These are phyloP conservation scores for Craterocephalus amniculus DNA, from an alignment of 2,797 vertebrate genomes.

Conservation along the genomic window DNA sequence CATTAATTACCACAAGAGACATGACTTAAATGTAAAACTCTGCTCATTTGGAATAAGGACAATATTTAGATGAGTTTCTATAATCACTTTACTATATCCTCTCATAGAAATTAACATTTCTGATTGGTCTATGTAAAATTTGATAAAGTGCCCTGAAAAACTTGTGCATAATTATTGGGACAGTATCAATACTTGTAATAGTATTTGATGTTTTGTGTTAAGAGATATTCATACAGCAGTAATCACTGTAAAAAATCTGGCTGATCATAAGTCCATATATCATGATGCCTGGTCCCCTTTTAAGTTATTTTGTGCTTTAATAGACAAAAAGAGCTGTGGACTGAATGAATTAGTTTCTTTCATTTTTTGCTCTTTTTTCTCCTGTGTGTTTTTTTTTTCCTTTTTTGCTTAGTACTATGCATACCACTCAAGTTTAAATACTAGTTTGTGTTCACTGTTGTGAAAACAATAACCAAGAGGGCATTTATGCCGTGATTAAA, in stretches of 20 bases:
- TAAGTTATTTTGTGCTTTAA: slow-evolving; percentile 69
- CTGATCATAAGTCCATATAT: slow-evolving; percentile 37
- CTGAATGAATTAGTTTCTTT: slow-evolving; percentile 3
- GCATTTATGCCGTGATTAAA: slow-evolving; percentile 32
- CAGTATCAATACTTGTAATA: slow-evolving; percentile 60
- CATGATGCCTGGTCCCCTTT: slow-evolving; percentile 54
- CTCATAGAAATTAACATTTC: slow-evolving; percentile 58
- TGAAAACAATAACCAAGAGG: slow-evolving; percentile 36
- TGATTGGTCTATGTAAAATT: slow-evolving; percentile 63
- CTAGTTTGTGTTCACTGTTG: slow-evolving; percentile 26
- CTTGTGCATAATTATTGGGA: slow-evolving; percentile 77
- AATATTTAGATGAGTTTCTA: slow-evolving; percentile 65
- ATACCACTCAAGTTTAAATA: slow-evolving; percentile 14
- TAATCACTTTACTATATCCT: slow-evolving; percentile 47
- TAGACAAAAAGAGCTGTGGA: slow-evolving; percentile 46
- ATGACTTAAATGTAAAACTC: slow-evolving; percentile 74
- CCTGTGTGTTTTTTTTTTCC: neutral
- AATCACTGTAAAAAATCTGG: slow-evolving; percentile 50
- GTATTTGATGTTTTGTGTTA: slow-evolving; percentile 63
- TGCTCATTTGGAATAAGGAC: slow-evolving; percentile 73
- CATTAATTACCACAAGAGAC: slow-evolving; percentile 89
- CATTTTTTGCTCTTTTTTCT: neutral
- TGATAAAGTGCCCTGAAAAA: slow-evolving; percentile 79
- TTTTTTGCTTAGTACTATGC: slow-evolving; percentile 22
- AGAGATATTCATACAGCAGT: slow-evolving; percentile 57